phyloP scores from a whole-genome alignment of 2,888 invertebrate genomes.

The Brassicogethes aeneus region DNA sequence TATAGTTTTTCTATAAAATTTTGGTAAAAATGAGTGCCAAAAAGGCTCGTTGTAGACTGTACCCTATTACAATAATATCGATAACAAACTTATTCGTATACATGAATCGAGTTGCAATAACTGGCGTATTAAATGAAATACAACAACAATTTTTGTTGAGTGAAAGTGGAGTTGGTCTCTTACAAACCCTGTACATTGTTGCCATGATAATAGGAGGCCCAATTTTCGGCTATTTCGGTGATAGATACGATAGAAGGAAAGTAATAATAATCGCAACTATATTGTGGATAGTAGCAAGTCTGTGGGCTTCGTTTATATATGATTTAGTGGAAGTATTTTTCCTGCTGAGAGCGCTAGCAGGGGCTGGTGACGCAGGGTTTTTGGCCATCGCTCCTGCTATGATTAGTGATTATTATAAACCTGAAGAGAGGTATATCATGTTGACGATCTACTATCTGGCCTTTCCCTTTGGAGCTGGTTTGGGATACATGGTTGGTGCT shows the following conservation, averaged over 20 bases:
- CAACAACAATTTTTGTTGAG: neutral
- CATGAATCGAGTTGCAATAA: neutral
- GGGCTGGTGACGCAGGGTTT: neutral
- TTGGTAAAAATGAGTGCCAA: no score
- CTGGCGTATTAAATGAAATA: neutral
- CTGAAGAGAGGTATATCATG: neutral
- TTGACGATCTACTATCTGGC: neutral
- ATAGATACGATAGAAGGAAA: neutral
- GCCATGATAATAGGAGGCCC: neutral
- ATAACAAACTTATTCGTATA: neutral
- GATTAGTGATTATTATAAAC: neutral
- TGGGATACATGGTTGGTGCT: neutral
- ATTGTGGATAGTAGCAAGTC: neutral
- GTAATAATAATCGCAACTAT: neutral
- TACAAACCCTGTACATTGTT: neutral
- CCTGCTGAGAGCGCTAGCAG: neutral
- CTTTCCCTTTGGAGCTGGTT: neutral
- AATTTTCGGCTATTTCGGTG: neutral
- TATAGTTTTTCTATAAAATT: no score
- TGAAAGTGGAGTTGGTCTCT: neutral
- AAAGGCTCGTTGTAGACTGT: no score
- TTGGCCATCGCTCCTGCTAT: neutral
- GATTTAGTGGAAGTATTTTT: neutral
- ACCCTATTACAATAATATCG: no score
- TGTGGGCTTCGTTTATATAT: neutral